These are phyloP conservation scores for Apis laboriosa DNA, from an alignment of 1,140 invertebrate species.

Conservation along the genomic window DNA sequence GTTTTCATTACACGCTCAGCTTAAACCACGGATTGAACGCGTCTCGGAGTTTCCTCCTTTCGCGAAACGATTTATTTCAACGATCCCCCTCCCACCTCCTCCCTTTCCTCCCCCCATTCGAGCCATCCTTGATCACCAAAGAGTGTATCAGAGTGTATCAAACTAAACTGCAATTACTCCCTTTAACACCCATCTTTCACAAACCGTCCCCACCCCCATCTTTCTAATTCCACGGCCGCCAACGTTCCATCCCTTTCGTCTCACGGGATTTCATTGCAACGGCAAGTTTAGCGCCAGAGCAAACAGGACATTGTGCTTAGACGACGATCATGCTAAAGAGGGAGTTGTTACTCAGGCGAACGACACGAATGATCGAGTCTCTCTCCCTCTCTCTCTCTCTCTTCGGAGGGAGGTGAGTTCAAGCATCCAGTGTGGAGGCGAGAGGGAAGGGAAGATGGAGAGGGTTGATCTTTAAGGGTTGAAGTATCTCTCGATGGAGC, in stretches of 20 bases:
- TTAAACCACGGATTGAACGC: not conserved
- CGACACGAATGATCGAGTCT: conserved; percentile 30
- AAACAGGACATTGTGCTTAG: conserved; percentile 73
- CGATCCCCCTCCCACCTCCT: not conserved
- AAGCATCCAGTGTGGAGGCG: not conserved
- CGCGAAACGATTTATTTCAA: conserved; percentile 11
- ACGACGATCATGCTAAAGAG: conserved; percentile 29
- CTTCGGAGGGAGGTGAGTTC: conserved; percentile 24
- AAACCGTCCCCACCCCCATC: conserved; percentile 25
- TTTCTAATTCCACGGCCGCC: conserved; percentile 51
- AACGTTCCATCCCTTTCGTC: conserved; percentile 42
- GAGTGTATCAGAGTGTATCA: conserved; percentile 37
- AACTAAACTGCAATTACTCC: conserved; percentile 62
- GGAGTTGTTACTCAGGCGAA: conserved; percentile 36
- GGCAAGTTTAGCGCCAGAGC: conserved; percentile 74
- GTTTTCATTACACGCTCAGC: conserved; percentile 49
- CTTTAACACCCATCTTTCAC: conserved; percentile 62
- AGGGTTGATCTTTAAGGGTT: conserved; percentile 13
- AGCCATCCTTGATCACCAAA: conserved; percentile 57
- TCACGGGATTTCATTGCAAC: conserved; percentile 77
- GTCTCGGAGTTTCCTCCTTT: not conserved
- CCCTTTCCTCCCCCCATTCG: not conserved
- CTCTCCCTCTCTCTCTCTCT: not conserved
- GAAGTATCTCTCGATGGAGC: conserved; percentile 31
- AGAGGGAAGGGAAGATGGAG: not conserved